These are phyloP conservation scores for Coranthus polyacanthus DNA, from an alignment of 2,797 vertebrate genomes.

Conservation along the genomic window DNA sequence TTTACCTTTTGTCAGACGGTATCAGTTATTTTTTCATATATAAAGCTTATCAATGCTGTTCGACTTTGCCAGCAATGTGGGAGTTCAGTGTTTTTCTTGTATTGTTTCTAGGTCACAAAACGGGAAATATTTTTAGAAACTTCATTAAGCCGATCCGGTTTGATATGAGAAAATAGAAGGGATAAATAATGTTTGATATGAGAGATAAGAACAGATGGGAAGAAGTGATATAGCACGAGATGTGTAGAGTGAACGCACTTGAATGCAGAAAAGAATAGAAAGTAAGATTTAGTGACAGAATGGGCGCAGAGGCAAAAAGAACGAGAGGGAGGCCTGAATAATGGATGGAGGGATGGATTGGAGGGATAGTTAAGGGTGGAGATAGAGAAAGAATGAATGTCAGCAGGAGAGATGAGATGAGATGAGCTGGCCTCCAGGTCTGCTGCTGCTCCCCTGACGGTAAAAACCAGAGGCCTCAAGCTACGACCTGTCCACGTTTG, in stretches of 20 bases:
- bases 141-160: neutral
- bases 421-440: conserved; percentile 59
- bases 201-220: conserved; percentile 12
- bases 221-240: conserved; percentile 1
- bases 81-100: conserved; percentile 3
- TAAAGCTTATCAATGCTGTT: neutral
- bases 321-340: conserved; percentile 59
- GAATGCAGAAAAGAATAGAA: conserved; percentile 48
- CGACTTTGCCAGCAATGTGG: neutral
- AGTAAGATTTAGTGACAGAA: conserved; percentile 69
- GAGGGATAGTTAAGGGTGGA: conserved; percentile 41
- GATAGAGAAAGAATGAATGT: conserved; percentile 64
- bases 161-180: neutral
- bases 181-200: neutral
- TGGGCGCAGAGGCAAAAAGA: conserved; percentile 59
- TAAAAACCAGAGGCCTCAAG: conserved; percentile 32
- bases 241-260: conserved; percentile 20
- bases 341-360: conserved; percentile 66
- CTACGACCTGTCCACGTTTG: conserved; percentile 18
- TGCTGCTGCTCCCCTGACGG: conserved; percentile 53
- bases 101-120: conserved; percentile 12
- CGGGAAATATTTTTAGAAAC: conserved; percentile 12
- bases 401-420: conserved; percentile 57
- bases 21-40: neutral
- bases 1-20: conserved; percentile 1